Evolutionary conservation across 2,888 invertebrate species (phyloP), one percentile per base, ranked within the genome.

Genomic region (Zonitis immaculata): DNA sequence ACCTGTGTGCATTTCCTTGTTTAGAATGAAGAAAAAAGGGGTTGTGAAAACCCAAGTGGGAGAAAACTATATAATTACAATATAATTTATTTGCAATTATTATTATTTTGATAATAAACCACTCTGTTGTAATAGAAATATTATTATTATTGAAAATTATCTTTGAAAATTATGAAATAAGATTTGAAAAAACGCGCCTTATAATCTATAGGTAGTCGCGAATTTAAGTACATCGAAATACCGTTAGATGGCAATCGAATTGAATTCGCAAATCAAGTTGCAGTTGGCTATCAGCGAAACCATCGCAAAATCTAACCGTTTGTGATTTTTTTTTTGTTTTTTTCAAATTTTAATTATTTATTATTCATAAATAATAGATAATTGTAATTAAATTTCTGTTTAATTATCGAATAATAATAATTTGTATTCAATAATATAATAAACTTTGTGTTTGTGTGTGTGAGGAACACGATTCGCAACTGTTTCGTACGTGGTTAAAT

Each of bases 231-330:
- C 25, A 6, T 7, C 32, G 28, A 27, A 47, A 39, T n/a, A 26
- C n/a, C 47, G 28, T 16, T 47, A 54, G 54, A 54, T 54, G 54
- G 45, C 54, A 28, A 25, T 44, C 22, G 12, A 20, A 50, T 54
- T 46, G 44, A 50, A 54, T 50, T 54, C 54, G 54, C 54, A 50
- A 54, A 50, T 54, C 32, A 52, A 50, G 14, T 54, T 54, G 47
- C 39, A 47, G 54, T 54, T 50, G 54, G 50, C 46, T 44, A 49
- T 50, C 47, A 50, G n/a, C n/a, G n/a, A n/a, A n/a, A n/a, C n/a
- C n/a, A n/a, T n/a, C n/a, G n/a, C n/a, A n/a, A n/a, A n/a, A n/a
- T n/a, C n/a, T 32, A 32, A 32, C 32, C 32, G 32, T 32, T 14
- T 14, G 1, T 28, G 11, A 28, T 28, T n/a, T n/a, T n/a, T n/a